phyloP scores from a whole-genome alignment of 2,113 vertebrate species.

The Thermophis baileyi region DNA sequence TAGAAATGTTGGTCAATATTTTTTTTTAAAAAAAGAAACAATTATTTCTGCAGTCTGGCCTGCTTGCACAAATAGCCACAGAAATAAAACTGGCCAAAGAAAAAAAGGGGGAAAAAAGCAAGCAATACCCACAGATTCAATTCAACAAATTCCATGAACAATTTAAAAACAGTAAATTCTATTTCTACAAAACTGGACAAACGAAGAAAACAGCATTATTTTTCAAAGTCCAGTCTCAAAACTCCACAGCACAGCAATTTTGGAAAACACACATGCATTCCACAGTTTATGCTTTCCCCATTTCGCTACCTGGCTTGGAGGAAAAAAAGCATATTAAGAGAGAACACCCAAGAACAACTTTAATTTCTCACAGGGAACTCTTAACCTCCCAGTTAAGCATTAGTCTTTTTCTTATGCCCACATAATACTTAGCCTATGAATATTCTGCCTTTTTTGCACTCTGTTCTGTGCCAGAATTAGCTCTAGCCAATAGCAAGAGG shows the following conservation, averaged over 20 bases:
- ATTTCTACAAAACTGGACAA: not conserved
- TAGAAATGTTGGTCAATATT: not conserved
- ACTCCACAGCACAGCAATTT: not conserved
- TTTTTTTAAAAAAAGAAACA: not conserved
- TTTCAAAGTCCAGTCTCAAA: not conserved
- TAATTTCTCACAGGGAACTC: not conserved
- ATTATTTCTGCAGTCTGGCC: not conserved
- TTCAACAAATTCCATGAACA: not conserved
- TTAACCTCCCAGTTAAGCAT: not conserved
- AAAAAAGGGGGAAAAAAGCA: not conserved
- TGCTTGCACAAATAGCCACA: not conserved
- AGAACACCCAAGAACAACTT: not conserved
- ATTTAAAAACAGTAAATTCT: not conserved
- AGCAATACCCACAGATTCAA: not conserved
- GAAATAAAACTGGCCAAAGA: not conserved
- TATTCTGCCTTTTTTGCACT: not conserved
- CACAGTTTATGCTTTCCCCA: not conserved
- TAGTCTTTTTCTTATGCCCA: not conserved
- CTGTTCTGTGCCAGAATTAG: not conserved
- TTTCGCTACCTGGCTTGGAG: not conserved
- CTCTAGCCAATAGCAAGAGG: not conserved
- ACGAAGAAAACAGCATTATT: not conserved
- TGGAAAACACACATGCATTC: not conserved
- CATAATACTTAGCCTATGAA: not conserved
- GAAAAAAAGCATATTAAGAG: not conserved